Percentiles rank a stretch among this genome's conserved stretches.
Evolutionary conservation across 2,888 invertebrate genomes (phyloP).

Genomic region (Sarcophaga caerulescens): DNA sequence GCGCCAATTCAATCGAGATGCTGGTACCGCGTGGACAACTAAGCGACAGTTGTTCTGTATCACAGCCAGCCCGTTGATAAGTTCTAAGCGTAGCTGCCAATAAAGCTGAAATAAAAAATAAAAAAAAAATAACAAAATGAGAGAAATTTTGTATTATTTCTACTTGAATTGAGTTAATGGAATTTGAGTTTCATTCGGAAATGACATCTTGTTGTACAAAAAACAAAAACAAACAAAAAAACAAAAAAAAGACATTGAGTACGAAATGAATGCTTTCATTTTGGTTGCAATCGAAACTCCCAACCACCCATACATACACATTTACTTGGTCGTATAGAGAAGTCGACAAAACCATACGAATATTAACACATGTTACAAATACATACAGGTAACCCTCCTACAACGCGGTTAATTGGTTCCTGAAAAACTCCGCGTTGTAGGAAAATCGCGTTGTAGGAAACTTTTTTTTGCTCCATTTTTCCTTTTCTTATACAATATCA

Average conservation of each 20-base stretch:
- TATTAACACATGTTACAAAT: neutral
- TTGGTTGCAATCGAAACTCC: neutral
- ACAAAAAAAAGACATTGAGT: neutral
- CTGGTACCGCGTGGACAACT: conserved; percentile 95
- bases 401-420: too few relatives aligned
- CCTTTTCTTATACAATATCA: too few relatives aligned
- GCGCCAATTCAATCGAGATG: conserved; percentile 94
- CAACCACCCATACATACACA: neutral
- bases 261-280: neutral
- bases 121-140: conserved; percentile 2
- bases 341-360: neutral
- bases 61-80: conserved; percentile 95
- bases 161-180: conserved; percentile 58
- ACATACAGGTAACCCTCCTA: too few relatives aligned
- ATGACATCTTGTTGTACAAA: conserved; percentile 21
- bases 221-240: neutral
- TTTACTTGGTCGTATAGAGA: too few relatives aligned
- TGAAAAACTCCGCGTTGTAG: too few relatives aligned
- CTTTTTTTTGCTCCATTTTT: too few relatives aligned
- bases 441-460: too few relatives aligned
- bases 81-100: conserved; percentile 94
- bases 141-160: conserved; percentile 48
- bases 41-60: conserved; percentile 92
- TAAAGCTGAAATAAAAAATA: conserved; percentile 87
- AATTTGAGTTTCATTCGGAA: conserved; percentile 46